phyloP scores from a whole-genome alignment of 92 coral and sea anemone genomes.

The Parazoanthus darwini region DNA sequence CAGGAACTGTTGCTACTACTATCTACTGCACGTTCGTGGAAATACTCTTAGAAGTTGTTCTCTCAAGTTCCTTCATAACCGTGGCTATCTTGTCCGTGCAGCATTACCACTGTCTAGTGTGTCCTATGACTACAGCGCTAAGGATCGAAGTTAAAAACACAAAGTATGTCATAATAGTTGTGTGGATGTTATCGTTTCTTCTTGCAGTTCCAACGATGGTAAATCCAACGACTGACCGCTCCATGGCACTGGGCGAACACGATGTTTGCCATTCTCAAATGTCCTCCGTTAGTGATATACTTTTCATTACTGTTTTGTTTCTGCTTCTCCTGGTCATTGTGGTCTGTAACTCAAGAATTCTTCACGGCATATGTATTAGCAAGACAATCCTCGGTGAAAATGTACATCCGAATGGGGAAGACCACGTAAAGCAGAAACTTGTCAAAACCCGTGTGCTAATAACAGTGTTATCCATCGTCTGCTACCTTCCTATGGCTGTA shows the following conservation, averaged over 20 bases:
- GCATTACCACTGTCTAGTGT: conserved; percentile 1
- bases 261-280: no score
- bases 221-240: no score
- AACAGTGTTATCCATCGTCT: not conserved
- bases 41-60: not conserved
- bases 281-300: no score
- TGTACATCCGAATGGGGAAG: not conserved
- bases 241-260: no score
- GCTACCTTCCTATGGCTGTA: not conserved
- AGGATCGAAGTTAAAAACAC: not conserved
- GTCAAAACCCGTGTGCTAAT: no score
- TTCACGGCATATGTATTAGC: not conserved
- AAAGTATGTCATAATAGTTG: not conserved
- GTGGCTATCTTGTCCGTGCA: not conserved
- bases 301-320: no score
- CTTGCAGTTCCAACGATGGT: conserved; percentile 2
- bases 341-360: not conserved
- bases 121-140: not conserved
- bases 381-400: conserved; percentile 1
- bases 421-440: not conserved
- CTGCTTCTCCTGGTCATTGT: not conserved
- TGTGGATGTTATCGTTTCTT: not conserved
- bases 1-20: not conserved
- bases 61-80: not conserved
- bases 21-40: not conserved